Conservation (phyloP, 2,113 vertebrate genomes). For the Callipepla californica region DNA sequence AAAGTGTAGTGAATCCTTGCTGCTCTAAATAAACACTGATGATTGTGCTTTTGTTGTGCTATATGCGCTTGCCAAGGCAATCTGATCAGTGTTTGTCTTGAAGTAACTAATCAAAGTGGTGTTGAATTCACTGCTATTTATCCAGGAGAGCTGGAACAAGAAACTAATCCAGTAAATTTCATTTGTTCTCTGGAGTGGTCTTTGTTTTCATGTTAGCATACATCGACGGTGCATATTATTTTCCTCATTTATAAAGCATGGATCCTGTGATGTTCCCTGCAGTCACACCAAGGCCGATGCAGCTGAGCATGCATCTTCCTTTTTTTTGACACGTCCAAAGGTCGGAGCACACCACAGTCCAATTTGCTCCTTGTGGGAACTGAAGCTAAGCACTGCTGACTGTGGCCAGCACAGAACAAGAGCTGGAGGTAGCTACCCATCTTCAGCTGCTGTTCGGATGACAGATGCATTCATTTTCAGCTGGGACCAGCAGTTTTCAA, state of each 20-base stretch:
- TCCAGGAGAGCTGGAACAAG: constrained; percentile 52
- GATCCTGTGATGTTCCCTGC: constrained; percentile 17
- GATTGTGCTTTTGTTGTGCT: constrained; percentile 17
- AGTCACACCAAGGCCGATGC: neutral
- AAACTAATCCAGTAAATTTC: constrained; percentile 43
- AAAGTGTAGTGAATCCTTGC: neutral
- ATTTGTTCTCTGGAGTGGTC: constrained; percentile 38
- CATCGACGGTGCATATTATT: constrained; percentile 33
- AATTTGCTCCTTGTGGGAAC: neutral
- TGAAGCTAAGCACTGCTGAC: neutral
- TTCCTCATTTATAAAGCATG: constrained; percentile 54
- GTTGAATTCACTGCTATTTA: constrained; percentile 56
- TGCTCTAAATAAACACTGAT: neutral
- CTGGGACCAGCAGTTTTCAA: neutral
- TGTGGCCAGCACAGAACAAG: neutral
- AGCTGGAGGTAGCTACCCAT: constrained; percentile 15
- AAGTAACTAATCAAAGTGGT: constrained; percentile 54
- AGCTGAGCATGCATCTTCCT: constrained; percentile 29
- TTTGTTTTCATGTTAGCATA: constrained; percentile 56
- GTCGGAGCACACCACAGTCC: constrained; percentile 1
- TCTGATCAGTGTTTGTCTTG: constrained; percentile 57
- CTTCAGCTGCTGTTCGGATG: neutral
- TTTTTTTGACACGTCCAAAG: constrained; percentile 32
- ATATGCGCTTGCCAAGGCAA: constrained; percentile 54
- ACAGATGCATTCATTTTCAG: neutral